A percentile compares a stretch with the other conserved stretches of the same genome.
Evolutionary conservation across 2,888 invertebrate species (phyloP).

Genomic region (Julus scanicus): DNA sequence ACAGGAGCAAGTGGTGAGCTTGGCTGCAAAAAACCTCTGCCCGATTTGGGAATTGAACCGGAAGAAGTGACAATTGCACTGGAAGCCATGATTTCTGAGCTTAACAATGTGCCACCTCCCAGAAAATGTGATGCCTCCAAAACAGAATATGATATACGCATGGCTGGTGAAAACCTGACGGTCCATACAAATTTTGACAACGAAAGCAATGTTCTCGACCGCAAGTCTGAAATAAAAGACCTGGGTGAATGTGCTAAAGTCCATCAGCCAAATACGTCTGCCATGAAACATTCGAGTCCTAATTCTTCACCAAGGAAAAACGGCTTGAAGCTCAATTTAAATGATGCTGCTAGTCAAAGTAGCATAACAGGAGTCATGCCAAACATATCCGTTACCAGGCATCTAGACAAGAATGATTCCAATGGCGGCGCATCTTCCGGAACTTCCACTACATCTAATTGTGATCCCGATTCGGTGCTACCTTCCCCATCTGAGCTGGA

Average conservation of each 20-base stretch:
- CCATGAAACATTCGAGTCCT: not conserved
- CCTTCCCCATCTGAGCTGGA: slow-evolving; percentile 46
- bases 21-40: not conserved
- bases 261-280: no score
- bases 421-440: slow-evolving; percentile 48
- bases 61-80: slow-evolving; percentile 48
- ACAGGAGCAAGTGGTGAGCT: not conserved
- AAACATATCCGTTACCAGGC: slow-evolving; percentile 54
- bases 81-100: slow-evolving; percentile 50
- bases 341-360: not conserved
- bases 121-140: not conserved
- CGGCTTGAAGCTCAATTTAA: slow-evolving; percentile 44
- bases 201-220: slow-evolving; percentile 22
- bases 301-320: slow-evolving; percentile 12
- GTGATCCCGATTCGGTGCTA: slow-evolving; percentile 51
- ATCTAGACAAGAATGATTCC: not conserved
- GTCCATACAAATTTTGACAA: not conserved
- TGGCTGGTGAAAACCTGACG: not conserved
- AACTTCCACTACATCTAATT: slow-evolving; percentile 50
- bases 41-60: slow-evolving; percentile 46
- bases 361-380: not conserved
- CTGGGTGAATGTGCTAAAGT: not conserved
- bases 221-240: no score
- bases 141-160: not conserved
- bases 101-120: slow-evolving; percentile 3